A percentile compares a stretch with the other conserved stretches of the same genome.
phyloP scores from a whole-genome alignment of 2,797 vertebrate species.

The Oreortyx pictus region DNA sequence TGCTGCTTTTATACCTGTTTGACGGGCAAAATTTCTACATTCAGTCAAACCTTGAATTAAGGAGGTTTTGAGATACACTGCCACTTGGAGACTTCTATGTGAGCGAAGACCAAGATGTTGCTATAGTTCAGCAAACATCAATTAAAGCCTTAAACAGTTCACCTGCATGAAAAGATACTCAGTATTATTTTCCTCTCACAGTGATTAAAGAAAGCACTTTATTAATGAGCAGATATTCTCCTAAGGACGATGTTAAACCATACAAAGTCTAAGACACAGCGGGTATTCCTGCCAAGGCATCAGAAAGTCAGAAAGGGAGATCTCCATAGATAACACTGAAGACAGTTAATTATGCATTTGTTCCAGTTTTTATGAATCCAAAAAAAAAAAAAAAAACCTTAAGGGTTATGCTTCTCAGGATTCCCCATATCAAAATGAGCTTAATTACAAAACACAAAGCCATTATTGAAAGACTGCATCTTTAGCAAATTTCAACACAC shows the following conservation, averaged over 20 bases:
- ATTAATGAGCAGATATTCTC: background rate
- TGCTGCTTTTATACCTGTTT: background rate
- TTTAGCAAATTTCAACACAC: background rate
- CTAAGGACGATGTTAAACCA: background rate
- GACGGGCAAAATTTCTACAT: background rate
- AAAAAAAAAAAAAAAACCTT: accelerated
- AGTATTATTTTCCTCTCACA: background rate
- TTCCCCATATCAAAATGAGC: background rate
- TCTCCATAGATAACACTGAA: background rate
- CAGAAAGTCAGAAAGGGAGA: background rate
- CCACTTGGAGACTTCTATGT: accelerated
- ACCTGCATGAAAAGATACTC: background rate
- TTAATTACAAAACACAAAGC: background rate
- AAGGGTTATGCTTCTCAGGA: background rate
- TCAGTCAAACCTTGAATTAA: background rate
- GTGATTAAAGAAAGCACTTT: background rate
- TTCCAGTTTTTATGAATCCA: background rate
- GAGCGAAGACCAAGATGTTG: background rate
- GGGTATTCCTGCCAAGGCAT: background rate
- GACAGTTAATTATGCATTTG: background rate
- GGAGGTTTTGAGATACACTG: background rate
- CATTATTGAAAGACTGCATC: background rate
- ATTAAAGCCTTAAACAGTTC: background rate
- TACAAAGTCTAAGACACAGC: background rate
- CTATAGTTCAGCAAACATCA: background rate